Conservation (phyloP, 92 coral and sea anemone species). For the Umimayanthus kanabou region DNA sequence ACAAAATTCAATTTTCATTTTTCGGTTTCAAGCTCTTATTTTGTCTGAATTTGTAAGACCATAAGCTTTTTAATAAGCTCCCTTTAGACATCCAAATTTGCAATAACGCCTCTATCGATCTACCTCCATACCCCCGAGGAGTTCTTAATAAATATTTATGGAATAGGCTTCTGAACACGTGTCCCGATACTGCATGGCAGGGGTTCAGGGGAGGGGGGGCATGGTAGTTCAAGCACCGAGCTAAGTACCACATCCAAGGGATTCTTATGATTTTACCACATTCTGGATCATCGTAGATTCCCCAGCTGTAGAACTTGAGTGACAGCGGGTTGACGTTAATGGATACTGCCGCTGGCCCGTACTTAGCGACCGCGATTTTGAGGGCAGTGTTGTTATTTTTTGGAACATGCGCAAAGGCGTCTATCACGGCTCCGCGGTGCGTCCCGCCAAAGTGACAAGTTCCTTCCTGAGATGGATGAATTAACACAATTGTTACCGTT, state of each 20-base stretch:
- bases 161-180: too few species aligned
- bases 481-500: not conserved
- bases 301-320: constrained; percentile 97
- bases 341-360: constrained; percentile 92
- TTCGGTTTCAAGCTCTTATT: not conserved
- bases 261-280: constrained; percentile 68
- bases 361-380: constrained; percentile 91
- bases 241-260: too few species aligned
- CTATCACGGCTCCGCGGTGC: constrained; percentile 67
- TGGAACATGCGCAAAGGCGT: constrained; percentile 94
- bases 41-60: not conserved
- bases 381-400: constrained; percentile 94
- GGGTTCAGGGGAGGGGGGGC: too few species aligned
- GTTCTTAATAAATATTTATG: too few species aligned
- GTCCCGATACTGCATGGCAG: too few species aligned
- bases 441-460: constrained; percentile 77
- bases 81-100: too few species aligned
- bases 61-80: too few species aligned
- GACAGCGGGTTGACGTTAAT: constrained; percentile 91
- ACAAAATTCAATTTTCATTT: too few species aligned
- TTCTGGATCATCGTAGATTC: constrained; percentile 89
- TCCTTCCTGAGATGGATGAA: constrained; percentile 71
- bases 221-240: too few species aligned
- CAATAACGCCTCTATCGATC: too few species aligned
- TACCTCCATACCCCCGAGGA: too few species aligned